Conservation (phyloP, 23 tunicate species). For the Ascidia mentula region DNA sequence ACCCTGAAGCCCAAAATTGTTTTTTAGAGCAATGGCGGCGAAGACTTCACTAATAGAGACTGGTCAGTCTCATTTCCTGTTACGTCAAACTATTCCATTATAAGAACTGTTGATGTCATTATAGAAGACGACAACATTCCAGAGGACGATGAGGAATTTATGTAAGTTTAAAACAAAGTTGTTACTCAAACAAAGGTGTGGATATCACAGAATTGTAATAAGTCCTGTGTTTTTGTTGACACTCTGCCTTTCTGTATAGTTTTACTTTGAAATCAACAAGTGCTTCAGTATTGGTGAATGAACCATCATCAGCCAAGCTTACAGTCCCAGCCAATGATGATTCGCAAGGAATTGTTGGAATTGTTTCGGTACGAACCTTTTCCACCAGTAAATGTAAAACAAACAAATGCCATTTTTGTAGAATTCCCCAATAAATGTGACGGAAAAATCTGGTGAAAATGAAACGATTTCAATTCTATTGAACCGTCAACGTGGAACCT, state of each 20-base stretch:
- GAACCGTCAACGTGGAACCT: conserved; percentile 34
- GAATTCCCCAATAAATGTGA: not conserved
- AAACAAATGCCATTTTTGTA: not conserved
- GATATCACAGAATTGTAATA: not conserved
- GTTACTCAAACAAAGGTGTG: not conserved
- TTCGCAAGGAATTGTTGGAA: conserved; percentile 59
- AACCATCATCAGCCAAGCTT: conserved; percentile 43
- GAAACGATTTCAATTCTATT: conserved; percentile 19
- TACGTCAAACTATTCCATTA: not conserved
- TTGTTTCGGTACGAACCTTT: conserved; percentile 42
- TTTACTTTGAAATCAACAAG: conserved; percentile 4
- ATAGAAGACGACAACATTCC: conserved; percentile 70
- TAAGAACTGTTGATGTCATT: conserved; percentile 20
- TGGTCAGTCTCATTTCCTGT: conserved; percentile 42
- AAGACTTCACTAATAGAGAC: conserved; percentile 36
- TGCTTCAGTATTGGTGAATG: conserved; percentile 7
- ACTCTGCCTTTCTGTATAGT: not conserved
- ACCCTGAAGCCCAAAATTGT: not conserved
- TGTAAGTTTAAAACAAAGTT: conserved; percentile 10
- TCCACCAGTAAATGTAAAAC: not conserved
- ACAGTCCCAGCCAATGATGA: conserved; percentile 84
- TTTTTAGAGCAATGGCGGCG: conserved; percentile 1
- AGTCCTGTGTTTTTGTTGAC: not conserved
- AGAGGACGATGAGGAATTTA: conserved; percentile 59
- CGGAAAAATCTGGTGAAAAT: conserved; percentile 28